These are phyloP conservation scores for Myxocyprinus asiaticus DNA, from an alignment of 2,113 vertebrate species.

Conservation along the genomic window DNA sequence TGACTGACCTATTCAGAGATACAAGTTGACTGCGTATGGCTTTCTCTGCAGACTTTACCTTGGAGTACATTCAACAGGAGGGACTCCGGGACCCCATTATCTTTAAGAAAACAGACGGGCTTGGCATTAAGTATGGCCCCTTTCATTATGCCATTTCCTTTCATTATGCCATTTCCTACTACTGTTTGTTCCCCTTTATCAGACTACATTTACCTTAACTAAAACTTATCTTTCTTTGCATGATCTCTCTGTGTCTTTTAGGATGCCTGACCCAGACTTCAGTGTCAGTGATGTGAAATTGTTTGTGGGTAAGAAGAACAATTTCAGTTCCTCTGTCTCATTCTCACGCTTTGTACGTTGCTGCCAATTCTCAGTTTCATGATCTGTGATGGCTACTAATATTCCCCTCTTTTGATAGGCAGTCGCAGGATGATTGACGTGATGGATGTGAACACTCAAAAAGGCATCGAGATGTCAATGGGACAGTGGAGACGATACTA, in stretches of 20 bases:
- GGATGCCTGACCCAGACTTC: slow-evolving; percentile 96
- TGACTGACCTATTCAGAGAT: no score
- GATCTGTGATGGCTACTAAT: not conserved
- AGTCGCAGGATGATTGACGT: slow-evolving; percentile 95
- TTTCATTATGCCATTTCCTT: not conserved
- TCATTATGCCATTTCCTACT: not conserved
- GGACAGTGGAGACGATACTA: slow-evolving; percentile 97
- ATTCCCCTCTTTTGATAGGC: slow-evolving; percentile 70
- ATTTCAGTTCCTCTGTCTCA: no score
- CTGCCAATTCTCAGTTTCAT: not conserved
- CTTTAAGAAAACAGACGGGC: slow-evolving; percentile 88
- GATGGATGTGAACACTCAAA: slow-evolving; percentile 98
- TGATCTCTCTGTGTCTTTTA: slow-evolving; percentile 61
- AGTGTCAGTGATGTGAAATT: slow-evolving; percentile 96
- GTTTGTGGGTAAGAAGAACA: slow-evolving; percentile 86
- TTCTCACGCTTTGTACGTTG: no score
- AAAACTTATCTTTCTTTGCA: not conserved
- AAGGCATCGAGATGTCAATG: slow-evolving; percentile 99
- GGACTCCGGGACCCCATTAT: slow-evolving; percentile 94
- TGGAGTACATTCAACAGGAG: slow-evolving; percentile 93
- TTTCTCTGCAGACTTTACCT: slow-evolving; percentile 86
- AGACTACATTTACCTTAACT: not conserved
- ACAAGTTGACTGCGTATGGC: not conserved
- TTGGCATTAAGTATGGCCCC: slow-evolving; percentile 89
- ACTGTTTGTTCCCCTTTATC: not conserved